A percentile compares a stretch with the other conserved stretches of the same genome.
Conservation (phyloP, 2,888 invertebrate genomes). For the Clivina fossor region DNA sequence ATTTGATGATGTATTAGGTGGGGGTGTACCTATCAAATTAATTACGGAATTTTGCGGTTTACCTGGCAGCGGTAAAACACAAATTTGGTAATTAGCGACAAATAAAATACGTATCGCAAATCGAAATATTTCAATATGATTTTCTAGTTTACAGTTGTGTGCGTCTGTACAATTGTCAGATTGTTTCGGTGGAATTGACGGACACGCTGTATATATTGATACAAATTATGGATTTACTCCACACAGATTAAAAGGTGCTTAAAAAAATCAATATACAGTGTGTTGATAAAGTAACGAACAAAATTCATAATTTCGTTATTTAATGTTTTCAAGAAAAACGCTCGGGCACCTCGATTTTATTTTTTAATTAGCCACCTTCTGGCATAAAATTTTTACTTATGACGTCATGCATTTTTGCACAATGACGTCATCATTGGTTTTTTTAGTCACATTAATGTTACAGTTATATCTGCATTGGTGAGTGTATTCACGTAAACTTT, state of each 20-base stretch:
- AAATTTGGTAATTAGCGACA: conserved; percentile 67
- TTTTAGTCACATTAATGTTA: too few species aligned
- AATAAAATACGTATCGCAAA: background rate
- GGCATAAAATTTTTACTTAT: too few species aligned
- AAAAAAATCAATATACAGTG: background rate
- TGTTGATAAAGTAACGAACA: too few species aligned
- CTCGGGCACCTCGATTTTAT: too few species aligned
- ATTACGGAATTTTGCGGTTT: conserved; percentile 77
- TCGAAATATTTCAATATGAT: too few species aligned
- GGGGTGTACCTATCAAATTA: conserved; percentile 67
- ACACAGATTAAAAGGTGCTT: conserved; percentile 65
- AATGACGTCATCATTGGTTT: too few species aligned
- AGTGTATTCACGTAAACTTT: too few species aligned
- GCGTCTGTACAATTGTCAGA: conserved; percentile 74
- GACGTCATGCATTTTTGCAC: too few species aligned
- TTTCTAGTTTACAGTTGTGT: conserved; percentile 73
- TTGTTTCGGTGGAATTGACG: conserved; percentile 65
- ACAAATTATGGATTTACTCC: conserved; percentile 74
- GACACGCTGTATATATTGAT: conserved; percentile 73
- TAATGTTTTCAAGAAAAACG: too few species aligned
- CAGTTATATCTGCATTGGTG: too few species aligned
- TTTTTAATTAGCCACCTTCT: too few species aligned
- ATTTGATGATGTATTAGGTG: conserved; percentile 64
- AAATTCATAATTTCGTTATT: too few species aligned
- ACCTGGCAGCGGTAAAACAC: conserved; percentile 77